Conservation (phyloP, 2,113 vertebrate species). For the Dasypus novemcinctus region DNA sequence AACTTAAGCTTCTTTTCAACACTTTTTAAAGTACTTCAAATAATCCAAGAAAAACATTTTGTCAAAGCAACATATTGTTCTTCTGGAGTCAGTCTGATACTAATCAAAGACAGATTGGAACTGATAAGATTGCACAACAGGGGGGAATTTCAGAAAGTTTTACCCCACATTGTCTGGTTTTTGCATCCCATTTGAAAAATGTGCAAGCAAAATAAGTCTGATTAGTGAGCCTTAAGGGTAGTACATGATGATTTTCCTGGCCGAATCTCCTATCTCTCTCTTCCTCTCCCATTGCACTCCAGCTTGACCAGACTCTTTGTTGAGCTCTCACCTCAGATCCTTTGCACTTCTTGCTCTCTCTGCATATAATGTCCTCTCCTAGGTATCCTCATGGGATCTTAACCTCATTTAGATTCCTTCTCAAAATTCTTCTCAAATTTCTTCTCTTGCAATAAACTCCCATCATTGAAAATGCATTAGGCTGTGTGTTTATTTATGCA, state of each 20-base stretch:
- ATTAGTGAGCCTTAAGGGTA: background rate
- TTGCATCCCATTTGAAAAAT: background rate
- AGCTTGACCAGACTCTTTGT: background rate
- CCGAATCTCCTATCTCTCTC: background rate
- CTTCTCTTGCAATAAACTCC: background rate
- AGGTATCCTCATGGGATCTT: background rate
- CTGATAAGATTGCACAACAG: constrained; percentile 15
- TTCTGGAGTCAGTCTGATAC: background rate
- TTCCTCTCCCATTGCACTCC: background rate
- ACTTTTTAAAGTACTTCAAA: background rate
- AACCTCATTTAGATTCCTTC: background rate
- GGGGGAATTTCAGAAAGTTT: background rate
- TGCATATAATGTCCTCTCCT: background rate
- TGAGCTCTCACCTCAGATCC: background rate
- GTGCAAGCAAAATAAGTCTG: background rate
- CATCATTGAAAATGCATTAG: background rate
- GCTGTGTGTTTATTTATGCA: background rate
- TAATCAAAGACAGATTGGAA: constrained; percentile 59
- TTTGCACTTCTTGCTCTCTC: background rate
- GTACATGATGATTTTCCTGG: background rate
- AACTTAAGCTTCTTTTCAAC: background rate
- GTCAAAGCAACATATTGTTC: constrained; percentile 24
- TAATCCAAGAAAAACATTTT: constrained; percentile 23
- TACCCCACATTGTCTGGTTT: background rate
- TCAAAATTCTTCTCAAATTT: constrained; percentile 16